phyloP scores from a whole-genome alignment of 2,113 vertebrate species.

The Eubucco bourcierii region DNA sequence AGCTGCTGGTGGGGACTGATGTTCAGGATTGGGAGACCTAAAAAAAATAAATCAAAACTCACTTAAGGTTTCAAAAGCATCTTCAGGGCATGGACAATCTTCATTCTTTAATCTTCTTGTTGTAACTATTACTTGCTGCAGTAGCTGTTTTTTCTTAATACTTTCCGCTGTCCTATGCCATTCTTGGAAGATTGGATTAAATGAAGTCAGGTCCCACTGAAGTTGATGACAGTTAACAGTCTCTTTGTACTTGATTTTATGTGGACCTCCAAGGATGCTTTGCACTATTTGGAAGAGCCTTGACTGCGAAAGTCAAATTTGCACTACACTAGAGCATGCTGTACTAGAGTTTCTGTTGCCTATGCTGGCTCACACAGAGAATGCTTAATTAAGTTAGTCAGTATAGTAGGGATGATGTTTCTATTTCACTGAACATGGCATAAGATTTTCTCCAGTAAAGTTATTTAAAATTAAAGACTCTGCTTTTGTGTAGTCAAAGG shows the following conservation, averaged over 20 bases:
- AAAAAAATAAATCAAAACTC: background rate
- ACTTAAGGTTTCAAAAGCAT: background rate
- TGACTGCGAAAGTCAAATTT: background rate
- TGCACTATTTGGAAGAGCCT: background rate
- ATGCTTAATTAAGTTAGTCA: background rate
- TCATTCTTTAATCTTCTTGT: background rate
- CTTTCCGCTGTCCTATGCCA: background rate
- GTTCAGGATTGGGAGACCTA: background rate
- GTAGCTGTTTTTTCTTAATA: background rate
- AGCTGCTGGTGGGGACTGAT: background rate
- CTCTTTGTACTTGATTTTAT: background rate
- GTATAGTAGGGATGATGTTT: background rate
- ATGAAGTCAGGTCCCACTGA: background rate
- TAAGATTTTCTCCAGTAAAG: background rate
- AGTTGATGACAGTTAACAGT: background rate
- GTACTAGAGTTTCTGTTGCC: background rate
- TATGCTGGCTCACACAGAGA: background rate
- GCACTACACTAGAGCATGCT: background rate
- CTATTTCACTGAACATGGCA: background rate
- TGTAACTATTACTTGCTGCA: background rate
- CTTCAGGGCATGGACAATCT: background rate
- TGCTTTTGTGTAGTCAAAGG: background rate
- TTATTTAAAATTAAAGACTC: background rate
- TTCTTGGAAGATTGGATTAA: background rate
- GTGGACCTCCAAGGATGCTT: background rate